Base-by-base conservation (phyloP, 2,797 vertebrate genomes). In the Gallinago stenura region DNA sequence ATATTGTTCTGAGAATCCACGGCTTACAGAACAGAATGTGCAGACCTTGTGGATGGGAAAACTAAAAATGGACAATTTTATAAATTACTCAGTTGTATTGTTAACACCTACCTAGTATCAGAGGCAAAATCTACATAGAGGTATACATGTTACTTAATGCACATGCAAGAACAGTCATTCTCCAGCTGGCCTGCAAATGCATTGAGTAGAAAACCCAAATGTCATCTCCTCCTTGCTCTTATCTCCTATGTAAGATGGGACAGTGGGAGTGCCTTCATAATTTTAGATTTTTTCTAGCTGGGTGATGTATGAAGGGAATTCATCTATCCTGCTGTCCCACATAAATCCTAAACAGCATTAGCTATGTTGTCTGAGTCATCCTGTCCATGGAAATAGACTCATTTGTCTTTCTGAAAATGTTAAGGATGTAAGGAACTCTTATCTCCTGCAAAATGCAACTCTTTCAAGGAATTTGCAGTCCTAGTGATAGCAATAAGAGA, bases 1-100 rank as follows among this genome's bases (percentile, higher is more conserved):
- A 14, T 46, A 31, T 0, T 66, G 30, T 15, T 9, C 50, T 2
- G 7, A 62, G 46, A 65, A 0, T 10, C 37, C 4, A 16, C 8
- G 11, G 61, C 4, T 12, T 7, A 18, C 9, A 9, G 89, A 72
- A 60, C 46, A 89, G n/a, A 85, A 81, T 3, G 76, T 73, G 33
- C 62, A 90, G 70, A 31, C 43, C n/a, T 48, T 12, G 26, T 17
- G 28, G 26, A 14, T 25, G 4, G 31, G 7, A 75, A 68, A 83
- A 14, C 31, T 45, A 41, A 91, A 79, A 89, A 53, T 10, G 65
- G 45, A 21, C 33, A 28, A 28, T 76, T 61, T 62, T 31, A 35
- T 19, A 25, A 62, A 57, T 2, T 2, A 30, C 31, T 79, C 61
- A 21, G 48, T 65, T 54, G 65, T 28, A 81, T 73, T 87, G 16